Percentiles rank a stretch among this genome's conserved stretches.
These are phyloP conservation scores for Ericerus pela DNA, from an alignment of 1,140 invertebrate species.

Conservation along the genomic window DNA sequence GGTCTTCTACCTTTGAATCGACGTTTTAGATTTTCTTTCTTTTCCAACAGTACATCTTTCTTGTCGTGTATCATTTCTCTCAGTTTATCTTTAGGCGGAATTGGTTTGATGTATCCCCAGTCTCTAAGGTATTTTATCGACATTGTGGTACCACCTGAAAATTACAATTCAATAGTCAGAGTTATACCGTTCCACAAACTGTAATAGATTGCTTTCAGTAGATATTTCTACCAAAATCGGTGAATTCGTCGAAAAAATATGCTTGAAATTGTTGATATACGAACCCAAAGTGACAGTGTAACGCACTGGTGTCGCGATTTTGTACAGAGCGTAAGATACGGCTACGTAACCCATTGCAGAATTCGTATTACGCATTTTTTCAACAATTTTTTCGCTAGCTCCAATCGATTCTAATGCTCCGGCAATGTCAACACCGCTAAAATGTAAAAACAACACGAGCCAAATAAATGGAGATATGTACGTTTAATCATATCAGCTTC, in stretches of 20 bases:
- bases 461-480: too few species aligned
- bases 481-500: constrained; percentile 29
- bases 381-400: constrained; percentile 57
- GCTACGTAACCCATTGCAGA: constrained; percentile 75
- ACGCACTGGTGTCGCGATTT: constrained; percentile 73
- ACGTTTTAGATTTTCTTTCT: constrained; percentile 30
- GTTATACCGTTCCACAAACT: background rate
- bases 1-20: too few species aligned
- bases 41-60: constrained; percentile 36
- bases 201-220: background rate
- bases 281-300: constrained; percentile 76
- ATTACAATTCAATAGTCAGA: constrained; percentile 2
- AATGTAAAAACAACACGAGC: too few species aligned
- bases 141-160: constrained; percentile 48
- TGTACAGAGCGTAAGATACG: constrained; percentile 76
- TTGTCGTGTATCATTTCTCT: constrained; percentile 43
- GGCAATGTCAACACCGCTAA: constrained; percentile 80
- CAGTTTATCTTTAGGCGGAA: constrained; percentile 41
- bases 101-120: constrained; percentile 50
- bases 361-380: constrained; percentile 43
- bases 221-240: background rate
- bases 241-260: background rate
- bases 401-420: constrained; percentile 55
- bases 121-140: constrained; percentile 50
- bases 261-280: too few species aligned